phyloP scores from a whole-genome alignment of 2,113 vertebrate genomes.

The Gila orcuttii region DNA sequence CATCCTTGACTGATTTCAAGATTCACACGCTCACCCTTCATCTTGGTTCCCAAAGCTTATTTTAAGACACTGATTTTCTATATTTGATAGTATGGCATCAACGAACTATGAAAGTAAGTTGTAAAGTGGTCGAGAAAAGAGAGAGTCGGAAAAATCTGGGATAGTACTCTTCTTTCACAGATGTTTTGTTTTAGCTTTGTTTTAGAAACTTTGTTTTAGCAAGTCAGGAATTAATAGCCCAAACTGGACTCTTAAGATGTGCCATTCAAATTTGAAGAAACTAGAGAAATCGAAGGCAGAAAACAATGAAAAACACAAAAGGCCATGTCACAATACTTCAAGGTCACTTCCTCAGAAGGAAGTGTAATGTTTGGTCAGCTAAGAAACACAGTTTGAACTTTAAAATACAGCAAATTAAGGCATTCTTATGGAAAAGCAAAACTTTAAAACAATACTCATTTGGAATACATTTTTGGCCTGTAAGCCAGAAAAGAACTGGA shows the following conservation, averaged over 20 bases:
- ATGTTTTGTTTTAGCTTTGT: no score
- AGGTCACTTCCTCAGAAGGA: constrained; percentile 11
- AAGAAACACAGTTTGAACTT: not conserved
- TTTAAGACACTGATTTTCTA: not conserved
- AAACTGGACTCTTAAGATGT: not conserved
- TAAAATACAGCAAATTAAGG: not conserved
- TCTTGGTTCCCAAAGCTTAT: not conserved
- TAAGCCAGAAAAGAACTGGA: not conserved
- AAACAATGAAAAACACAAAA: constrained; percentile 12
- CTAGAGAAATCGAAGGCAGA: not conserved
- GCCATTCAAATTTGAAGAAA: not conserved
- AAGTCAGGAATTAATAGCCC: not conserved
- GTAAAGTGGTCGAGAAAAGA: not conserved
- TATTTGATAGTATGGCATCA: not conserved
- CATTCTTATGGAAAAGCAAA: not conserved
- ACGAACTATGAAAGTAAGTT: not conserved
- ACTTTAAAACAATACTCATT: not conserved
- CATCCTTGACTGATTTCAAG: not conserved
- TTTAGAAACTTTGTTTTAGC: not conserved
- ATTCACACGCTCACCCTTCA: not conserved
- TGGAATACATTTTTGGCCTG: not conserved
- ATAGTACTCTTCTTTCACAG: not conserved
- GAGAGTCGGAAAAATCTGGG: not conserved
- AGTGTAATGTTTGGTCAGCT: not conserved
- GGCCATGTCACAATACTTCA: not conserved